Base-by-base conservation (phyloP, 2,888 invertebrate genomes). In the Xanthostigma xanthostigma region DNA sequence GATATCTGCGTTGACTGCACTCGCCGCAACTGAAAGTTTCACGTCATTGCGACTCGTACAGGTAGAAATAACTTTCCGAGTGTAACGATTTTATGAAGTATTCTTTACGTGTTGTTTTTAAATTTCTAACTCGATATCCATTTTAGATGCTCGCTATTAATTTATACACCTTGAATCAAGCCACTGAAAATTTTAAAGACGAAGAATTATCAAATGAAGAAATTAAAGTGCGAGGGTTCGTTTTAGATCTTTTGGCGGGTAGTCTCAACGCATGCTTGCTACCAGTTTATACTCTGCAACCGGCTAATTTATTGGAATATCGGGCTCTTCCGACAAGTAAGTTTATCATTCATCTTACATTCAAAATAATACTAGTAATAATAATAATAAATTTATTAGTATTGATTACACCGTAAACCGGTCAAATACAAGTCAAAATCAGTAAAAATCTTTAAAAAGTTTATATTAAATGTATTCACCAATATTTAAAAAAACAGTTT, bases 21-120 rank as follows among this genome's bases (percentile, higher is more conserved):
- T 87, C 49, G 76, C 88, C 9, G 85, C 85, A 0, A 85, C 87
- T 0, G 82, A 86, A 59, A 81, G 82, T 59, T 83, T 89, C 55
- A 81, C 79, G 44, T 74, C 79, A 1, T 80, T 82, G 69, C 81
- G 82, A 55, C 71, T 90, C 27, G 75, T 86, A 36, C 82, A 76
- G 72, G 76, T 76, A 57, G 2, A 44, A 46, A 27, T 8, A 12
- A 13, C n/a, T n/a, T 14, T 27, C 10, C 10, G 9, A 9, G 39
- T 41, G 12, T 41, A 41, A 11, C 4, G 10, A 46, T 44, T 42
- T 14, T 12, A 27, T 6, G 6, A 27, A 13, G 35, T 2, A 35
- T 36, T 41, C 45, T 53, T 50, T 33, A n/a, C 46, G 45, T 50
- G 38, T 17, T 33, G 40, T 43, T 27, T 49, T 46, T 36, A 27